phyloP scores from a whole-genome alignment of 2,797 vertebrate species.

The Toxotes lorentzi region DNA sequence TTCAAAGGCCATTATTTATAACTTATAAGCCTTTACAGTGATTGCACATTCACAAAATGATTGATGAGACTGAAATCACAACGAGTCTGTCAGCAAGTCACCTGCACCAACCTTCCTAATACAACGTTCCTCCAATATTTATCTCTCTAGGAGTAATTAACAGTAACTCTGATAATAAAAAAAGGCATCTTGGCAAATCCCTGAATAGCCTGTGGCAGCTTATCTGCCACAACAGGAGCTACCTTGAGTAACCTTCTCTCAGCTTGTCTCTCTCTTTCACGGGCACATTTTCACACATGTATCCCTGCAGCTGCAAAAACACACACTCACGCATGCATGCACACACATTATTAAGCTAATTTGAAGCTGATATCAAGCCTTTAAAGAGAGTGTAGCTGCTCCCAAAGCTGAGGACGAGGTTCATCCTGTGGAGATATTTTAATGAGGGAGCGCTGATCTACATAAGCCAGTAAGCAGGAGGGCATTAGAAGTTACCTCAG shows the following conservation, averaged over 20 bases:
- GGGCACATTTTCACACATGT: conserved; percentile 33
- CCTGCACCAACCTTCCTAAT: conserved; percentile 24
- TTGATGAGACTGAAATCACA: conserved; percentile 4
- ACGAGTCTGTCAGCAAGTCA: conserved; percentile 21
- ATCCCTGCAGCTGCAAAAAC: conserved; percentile 46
- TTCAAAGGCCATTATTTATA: neutral
- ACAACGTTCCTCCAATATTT: conserved; percentile 29
- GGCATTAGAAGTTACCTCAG: conserved; percentile 57
- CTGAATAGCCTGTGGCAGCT: conserved; percentile 50
- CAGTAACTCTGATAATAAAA: conserved; percentile 36
- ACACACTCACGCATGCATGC: conserved; percentile 34
- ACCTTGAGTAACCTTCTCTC: conserved; percentile 54
- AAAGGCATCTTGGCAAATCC: conserved; percentile 53
- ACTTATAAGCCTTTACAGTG: neutral
- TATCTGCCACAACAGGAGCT: conserved; percentile 63
- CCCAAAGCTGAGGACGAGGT: conserved; percentile 54
- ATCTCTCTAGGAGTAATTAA: conserved; percentile 40
- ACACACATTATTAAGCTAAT: conserved; percentile 48
- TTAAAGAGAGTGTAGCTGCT: conserved; percentile 42
- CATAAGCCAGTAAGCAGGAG: conserved; percentile 71
- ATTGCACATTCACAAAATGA: conserved; percentile 13
- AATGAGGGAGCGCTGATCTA: conserved; percentile 77
- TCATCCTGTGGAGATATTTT: conserved; percentile 71
- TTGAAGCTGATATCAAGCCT: conserved; percentile 40
- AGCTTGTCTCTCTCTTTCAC: conserved; percentile 28